These are phyloP conservation scores for Popillia japonica DNA, from an alignment of 1,140 invertebrate species.

Conservation along the genomic window DNA sequence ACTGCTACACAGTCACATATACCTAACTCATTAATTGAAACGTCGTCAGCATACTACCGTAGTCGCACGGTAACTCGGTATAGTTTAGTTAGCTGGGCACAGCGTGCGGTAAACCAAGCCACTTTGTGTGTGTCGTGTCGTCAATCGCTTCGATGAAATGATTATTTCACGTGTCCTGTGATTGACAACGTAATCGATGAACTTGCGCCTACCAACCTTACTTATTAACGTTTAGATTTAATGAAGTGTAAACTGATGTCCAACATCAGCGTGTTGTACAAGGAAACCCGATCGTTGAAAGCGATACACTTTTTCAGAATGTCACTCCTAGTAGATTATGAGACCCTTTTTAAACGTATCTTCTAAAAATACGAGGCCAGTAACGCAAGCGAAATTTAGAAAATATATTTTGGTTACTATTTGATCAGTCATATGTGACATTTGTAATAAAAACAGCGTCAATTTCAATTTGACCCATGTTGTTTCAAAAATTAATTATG, in stretches of 20 bases:
- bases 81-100: slow-evolving; percentile 12
- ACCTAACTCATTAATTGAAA: slow-evolving; percentile 27
- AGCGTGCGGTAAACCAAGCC: not conserved
- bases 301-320: too few relatives aligned
- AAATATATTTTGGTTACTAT: too few relatives aligned
- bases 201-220: slow-evolving; percentile 1
- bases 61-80: not conserved
- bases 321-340: too few relatives aligned
- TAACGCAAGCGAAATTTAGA: too few relatives aligned
- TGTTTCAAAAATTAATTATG: too few relatives aligned
- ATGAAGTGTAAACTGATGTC: not conserved
- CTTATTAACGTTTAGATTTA: slow-evolving; percentile 11
- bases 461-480: too few relatives aligned
- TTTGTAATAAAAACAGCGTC: too few relatives aligned
- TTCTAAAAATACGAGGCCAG: too few relatives aligned
- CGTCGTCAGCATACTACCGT: not conserved
- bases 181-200: slow-evolving; percentile 27
- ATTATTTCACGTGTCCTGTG: slow-evolving; percentile 31
- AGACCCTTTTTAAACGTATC: too few relatives aligned
- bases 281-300: not conserved
- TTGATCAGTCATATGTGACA: too few relatives aligned
- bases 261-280: not conserved
- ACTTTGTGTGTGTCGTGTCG: not conserved
- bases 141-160: not conserved
- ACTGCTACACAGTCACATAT: slow-evolving; percentile 6